Evolutionary conservation across 2,888 invertebrate species (phyloP).

Genomic region (Cacoxenus indagator): DNA sequence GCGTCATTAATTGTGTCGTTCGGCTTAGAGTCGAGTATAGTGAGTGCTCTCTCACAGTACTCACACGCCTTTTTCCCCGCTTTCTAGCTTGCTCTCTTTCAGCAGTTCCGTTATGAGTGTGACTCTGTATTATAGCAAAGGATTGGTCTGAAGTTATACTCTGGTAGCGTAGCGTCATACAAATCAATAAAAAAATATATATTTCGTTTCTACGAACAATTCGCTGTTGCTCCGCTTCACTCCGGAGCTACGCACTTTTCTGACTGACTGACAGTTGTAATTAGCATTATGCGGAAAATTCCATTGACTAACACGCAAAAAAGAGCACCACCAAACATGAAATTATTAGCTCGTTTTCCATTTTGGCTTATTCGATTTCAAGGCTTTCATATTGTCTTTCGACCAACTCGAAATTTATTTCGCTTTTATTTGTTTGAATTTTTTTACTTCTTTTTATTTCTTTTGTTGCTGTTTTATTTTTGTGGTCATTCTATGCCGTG

Average conservation of each 20-base stretch:
- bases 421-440: background rate
- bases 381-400: no score
- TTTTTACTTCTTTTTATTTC: background rate
- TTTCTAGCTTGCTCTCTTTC: no score
- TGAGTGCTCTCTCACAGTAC: background rate
- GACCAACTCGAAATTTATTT: conserved; percentile 4
- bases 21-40: background rate
- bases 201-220: no score
- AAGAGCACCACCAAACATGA: no score
- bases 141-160: no score
- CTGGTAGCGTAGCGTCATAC: background rate
- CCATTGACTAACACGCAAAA: conserved; percentile 29
- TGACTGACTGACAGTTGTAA: conserved; percentile 46
- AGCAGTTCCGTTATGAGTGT: no score
- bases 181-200: no score
- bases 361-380: no score
- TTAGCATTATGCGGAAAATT: conserved; percentile 56
- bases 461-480: background rate
- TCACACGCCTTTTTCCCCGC: background rate
- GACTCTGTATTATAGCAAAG: no score
- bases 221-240: background rate
- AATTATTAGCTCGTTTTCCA: no score
- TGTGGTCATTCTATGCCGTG: background rate
- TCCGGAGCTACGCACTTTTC: background rate
- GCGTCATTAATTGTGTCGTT: background rate